Evolutionary conservation across 2,113 vertebrate species (phyloP).

Genomic region (Patagioenas fasciata): DNA sequence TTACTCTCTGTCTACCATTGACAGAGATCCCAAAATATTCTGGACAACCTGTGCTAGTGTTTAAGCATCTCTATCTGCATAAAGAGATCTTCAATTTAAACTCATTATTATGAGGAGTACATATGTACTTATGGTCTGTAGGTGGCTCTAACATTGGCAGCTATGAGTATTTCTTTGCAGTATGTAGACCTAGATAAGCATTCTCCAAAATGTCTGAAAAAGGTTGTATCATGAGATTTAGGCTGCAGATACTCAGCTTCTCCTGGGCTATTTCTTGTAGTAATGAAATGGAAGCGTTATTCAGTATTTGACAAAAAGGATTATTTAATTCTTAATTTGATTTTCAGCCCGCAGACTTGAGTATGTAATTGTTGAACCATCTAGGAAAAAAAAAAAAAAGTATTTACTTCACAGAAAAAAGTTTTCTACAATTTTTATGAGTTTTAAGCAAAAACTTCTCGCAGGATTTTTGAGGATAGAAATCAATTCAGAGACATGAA

Average conservation of each 20-base stretch:
- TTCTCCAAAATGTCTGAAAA: neutral
- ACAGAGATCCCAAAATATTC: neutral
- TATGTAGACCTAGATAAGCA: neutral
- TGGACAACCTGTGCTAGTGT: neutral
- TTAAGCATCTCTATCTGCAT: neutral
- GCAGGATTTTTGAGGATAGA: neutral
- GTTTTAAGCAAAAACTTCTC: neutral
- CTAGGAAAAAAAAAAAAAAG: neutral
- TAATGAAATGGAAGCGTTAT: neutral
- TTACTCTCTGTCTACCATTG: neutral
- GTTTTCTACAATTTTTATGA: neutral
- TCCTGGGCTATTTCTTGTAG: neutral
- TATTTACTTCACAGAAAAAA: neutral
- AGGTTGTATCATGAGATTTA: neutral
- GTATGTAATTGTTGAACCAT: neutral
- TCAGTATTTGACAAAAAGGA: neutral
- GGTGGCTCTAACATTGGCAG: neutral
- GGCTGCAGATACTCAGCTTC: neutral
- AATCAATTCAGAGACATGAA: neutral
- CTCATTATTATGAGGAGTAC: accelerated
- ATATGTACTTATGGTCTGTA: neutral
- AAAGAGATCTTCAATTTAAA: neutral
- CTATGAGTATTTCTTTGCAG: neutral
- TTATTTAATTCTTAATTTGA: neutral
- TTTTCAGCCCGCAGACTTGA: neutral